Evolutionary conservation across 2,113 vertebrate species (phyloP).

Genomic region (Corythornis madagascariensis): DNA sequence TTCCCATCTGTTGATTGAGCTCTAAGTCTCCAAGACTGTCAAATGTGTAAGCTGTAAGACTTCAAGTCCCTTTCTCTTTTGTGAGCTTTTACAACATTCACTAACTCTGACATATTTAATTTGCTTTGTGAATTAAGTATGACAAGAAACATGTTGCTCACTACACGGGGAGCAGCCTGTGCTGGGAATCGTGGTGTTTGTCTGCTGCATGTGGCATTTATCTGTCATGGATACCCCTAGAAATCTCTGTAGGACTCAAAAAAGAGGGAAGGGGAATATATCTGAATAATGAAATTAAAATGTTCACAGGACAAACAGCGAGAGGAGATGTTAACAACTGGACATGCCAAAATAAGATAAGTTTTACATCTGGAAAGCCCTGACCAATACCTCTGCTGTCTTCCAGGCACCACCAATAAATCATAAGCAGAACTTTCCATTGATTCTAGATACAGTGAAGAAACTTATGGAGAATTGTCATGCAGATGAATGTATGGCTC

Average conservation of each 20-base stretch:
- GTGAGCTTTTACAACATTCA: not conserved
- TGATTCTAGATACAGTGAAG: not conserved
- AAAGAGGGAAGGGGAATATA: not conserved
- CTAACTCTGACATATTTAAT: not conserved
- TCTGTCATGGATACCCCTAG: not conserved
- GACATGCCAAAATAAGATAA: too few species aligned
- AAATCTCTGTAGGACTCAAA: not conserved
- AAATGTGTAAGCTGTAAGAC: not conserved
- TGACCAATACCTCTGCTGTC: not conserved
- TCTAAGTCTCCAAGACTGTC: not conserved
- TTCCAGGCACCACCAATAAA: not conserved
- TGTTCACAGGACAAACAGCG: not conserved
- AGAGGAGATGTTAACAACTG: not conserved
- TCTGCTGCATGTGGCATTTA: not conserved
- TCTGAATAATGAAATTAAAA: not conserved
- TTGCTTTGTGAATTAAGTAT: conserved; percentile 17
- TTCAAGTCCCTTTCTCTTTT: not conserved
- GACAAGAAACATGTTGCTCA: conserved; percentile 5
- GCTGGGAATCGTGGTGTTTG: not conserved
- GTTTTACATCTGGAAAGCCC: not conserved
- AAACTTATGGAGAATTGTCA: not conserved
- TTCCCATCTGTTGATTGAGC: not conserved
- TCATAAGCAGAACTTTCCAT: not conserved
- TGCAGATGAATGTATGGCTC: not conserved
- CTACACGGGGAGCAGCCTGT: not conserved